These are phyloP conservation scores for pig (Sus scrofa) DNA, from an alignment of 2,113 vertebrate species.

Conservation along the genomic window DNA sequence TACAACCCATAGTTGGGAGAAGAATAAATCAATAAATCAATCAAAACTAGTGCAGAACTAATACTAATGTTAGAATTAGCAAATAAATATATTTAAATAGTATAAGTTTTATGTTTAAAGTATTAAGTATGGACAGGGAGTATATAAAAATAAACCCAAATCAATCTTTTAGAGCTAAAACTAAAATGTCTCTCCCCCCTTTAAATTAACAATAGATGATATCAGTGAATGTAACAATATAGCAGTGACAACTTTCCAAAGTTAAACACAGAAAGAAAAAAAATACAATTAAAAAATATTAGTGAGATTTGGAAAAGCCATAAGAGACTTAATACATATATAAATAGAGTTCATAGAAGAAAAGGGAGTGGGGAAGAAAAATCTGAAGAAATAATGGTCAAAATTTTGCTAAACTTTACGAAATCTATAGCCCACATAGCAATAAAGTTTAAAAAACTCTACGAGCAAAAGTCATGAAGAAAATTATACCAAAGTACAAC, in stretches of 20 bases:
- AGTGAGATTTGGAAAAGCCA: constrained; percentile 7
- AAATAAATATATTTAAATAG: too few relatives aligned
- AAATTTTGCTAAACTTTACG: neutral
- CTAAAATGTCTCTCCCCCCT: neutral
- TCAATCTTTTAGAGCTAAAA: neutral
- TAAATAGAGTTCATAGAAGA: neutral
- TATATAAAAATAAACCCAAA: too few relatives aligned
- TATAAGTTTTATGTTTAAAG: too few relatives aligned
- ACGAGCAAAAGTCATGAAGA: neutral
- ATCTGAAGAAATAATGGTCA: neutral
- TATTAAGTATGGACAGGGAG: too few relatives aligned
- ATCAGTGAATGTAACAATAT: neutral
- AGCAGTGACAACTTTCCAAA: neutral
- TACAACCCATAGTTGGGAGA: too few relatives aligned
- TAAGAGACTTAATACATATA: neutral
- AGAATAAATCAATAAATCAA: too few relatives aligned
- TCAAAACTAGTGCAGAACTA: too few relatives aligned
- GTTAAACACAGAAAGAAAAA: neutral
- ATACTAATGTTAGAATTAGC: too few relatives aligned
- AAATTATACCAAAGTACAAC: neutral
- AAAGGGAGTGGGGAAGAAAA: neutral
- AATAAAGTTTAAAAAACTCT: neutral
- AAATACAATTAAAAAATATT: neutral
- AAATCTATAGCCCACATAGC: neutral
- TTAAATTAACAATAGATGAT: neutral